Evolutionary conservation across 2,113 vertebrate species (phyloP), one percentile per base, ranked within the genome.

Genomic region (Syrmaticus mikado): DNA sequence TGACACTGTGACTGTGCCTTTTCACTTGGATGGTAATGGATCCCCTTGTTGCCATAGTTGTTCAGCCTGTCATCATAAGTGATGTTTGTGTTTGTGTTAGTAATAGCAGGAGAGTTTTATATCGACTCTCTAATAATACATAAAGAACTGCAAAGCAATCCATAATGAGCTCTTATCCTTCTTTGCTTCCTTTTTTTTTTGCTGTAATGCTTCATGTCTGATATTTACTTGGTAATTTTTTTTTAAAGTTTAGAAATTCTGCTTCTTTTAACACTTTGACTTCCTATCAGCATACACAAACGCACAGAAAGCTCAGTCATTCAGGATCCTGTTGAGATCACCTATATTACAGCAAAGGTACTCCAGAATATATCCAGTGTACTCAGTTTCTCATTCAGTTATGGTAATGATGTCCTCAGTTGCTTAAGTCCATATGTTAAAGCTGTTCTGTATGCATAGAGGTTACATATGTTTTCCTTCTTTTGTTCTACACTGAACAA

Each of bases 61-160:
- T 57, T 94, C 68, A 90, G 28, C 55, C 83, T 96, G 82, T 94
- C 93, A 91, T 72, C 53, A 19, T 71, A 94, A 95, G 77, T 79
- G 8, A 79, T 82, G 74, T 64, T 91, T 92, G 65, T 87, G 75
- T 94, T 97, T 94, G 67, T 90, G 55, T 96, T 91, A 90, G 74
- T 92, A 96, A 87, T 43, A 79, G 83, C 76, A 93, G 55, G 50
- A 95, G 75, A 86, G 53, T 92, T 97, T 92, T 74, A 67, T 92
- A 70, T 86, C 0, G 64, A 95, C 93, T 93, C 81, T 70, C 94
- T 88, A 81, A 72, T 95, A 92, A 87, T 85, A 93, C 74, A 76
- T 45, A 89, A 97, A 85, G 68, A 93, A 71, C 67, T 64, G 78
- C 81, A 95, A 93, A 82, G 46, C 64, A 95, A 96, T 93, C 48